Percentiles rank a stretch among this genome's conserved stretches.
Evolutionary conservation across 2,113 vertebrate genomes (phyloP).

Genomic region (Chlorocebus sabaeus): DNA sequence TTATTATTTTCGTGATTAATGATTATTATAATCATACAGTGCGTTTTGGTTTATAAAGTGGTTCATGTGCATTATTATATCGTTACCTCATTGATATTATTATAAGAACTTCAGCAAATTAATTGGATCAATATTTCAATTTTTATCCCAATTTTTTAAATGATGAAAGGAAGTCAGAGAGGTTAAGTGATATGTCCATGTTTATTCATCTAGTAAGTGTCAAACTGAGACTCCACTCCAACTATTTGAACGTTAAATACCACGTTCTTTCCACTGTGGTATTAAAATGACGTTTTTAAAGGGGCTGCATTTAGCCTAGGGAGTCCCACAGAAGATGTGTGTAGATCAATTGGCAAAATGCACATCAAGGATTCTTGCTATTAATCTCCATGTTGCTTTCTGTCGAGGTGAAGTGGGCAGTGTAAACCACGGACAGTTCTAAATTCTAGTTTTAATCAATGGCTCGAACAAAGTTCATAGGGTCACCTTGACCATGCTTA

Average conservation of each 20-base stretch:
- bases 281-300: slow-evolving; percentile 29
- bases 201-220: slow-evolving; percentile 59
- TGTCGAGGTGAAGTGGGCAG: neutral
- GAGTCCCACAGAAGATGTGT: neutral
- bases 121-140: slow-evolving; percentile 28
- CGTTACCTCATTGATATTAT: neutral
- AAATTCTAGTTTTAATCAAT: slow-evolving; percentile 4
- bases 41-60: slow-evolving; percentile 2
- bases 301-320: neutral
- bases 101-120: slow-evolving; percentile 12
- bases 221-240: slow-evolving; percentile 1
- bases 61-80: slow-evolving; percentile 13
- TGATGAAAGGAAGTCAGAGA: slow-evolving; percentile 33
- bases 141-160: slow-evolving; percentile 21
- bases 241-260: slow-evolving; percentile 35
- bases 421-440: neutral
- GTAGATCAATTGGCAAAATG: neutral
- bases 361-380: neutral
- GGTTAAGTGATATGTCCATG: slow-evolving; percentile 36
- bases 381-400: neutral
- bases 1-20: slow-evolving; percentile 64
- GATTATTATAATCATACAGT: slow-evolving; percentile 25
- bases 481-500: neutral
- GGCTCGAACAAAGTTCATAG: neutral
- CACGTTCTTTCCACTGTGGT: slow-evolving; percentile 50